Evolutionary conservation across 2,797 vertebrate genomes (phyloP).

Genomic region (Hydrocynus forskahlii): DNA sequence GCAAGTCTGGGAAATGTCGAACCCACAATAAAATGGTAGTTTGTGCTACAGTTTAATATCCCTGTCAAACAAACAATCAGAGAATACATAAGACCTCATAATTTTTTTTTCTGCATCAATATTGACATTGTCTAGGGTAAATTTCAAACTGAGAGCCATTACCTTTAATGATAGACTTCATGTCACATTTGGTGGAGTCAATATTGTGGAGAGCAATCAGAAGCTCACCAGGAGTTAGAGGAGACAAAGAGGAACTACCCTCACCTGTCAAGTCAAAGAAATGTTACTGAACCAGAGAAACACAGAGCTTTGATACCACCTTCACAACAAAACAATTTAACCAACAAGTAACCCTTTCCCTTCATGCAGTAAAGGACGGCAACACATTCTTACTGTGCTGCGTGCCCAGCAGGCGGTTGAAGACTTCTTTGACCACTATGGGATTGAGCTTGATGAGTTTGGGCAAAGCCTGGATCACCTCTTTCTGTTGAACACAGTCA

Average conservation of each 20-base stretch:
- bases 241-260: constrained; percentile 88
- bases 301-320: neutral
- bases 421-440: constrained; percentile 96
- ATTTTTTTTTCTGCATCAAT: too few species aligned
- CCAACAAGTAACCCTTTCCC: neutral
- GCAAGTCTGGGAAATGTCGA: too few species aligned
- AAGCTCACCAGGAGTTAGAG: constrained; percentile 91
- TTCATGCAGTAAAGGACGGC: neutral
- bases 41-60: too few species aligned
- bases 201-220: constrained; percentile 93
- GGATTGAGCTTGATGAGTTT: constrained; percentile 98
- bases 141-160: constrained; percentile 35
- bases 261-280: constrained; percentile 78
- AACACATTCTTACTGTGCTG: constrained; percentile 85
- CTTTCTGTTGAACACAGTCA: constrained; percentile 75
- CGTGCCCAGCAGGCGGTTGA: constrained; percentile 92
- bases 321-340: neutral
- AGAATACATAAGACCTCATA: too few species aligned
- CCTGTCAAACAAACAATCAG: too few species aligned
- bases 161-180: constrained; percentile 99
- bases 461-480: constrained; percentile 93
- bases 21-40: too few species aligned
- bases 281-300: neutral
- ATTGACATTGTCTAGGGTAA: too few species aligned
- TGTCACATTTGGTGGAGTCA: constrained; percentile 93